phyloP scores from a whole-genome alignment of 2,113 vertebrate genomes.

The Monarcha castaneiventris region DNA sequence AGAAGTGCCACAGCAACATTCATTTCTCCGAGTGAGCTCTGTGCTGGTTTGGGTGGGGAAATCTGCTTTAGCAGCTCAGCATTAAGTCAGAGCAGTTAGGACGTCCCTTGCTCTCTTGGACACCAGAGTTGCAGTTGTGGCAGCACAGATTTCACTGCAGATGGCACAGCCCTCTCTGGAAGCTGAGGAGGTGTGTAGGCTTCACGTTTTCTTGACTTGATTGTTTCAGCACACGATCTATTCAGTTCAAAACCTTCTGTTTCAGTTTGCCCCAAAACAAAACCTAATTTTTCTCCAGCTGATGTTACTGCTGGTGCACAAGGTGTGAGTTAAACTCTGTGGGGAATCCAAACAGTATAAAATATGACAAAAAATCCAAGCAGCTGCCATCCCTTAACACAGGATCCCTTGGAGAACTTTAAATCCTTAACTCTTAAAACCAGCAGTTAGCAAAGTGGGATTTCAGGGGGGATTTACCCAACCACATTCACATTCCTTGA shows the following conservation, averaged over 20 bases:
- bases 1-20: background rate
- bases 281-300: background rate
- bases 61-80: background rate
- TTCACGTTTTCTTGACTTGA: background rate
- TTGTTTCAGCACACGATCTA: background rate
- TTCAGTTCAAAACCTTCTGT: background rate
- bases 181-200: background rate
- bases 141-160: background rate
- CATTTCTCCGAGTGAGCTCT: background rate
- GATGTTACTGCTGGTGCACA: background rate
- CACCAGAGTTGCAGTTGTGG: background rate
- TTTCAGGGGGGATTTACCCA: background rate
- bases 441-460: background rate
- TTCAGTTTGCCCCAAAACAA: background rate
- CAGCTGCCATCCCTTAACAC: background rate
- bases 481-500: background rate
- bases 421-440: background rate
- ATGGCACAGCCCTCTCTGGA: background rate
- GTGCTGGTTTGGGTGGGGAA: background rate
- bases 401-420: background rate
- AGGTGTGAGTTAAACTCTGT: background rate
- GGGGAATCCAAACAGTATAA: background rate
- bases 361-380: background rate
- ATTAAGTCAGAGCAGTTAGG: background rate
- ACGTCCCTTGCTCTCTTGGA: background rate